A percentile compares a stretch with the other conserved stretches of the same genome.
Conservation (phyloP, 2,113 vertebrate genomes). For the Girardinichthys multiradiatus region DNA sequence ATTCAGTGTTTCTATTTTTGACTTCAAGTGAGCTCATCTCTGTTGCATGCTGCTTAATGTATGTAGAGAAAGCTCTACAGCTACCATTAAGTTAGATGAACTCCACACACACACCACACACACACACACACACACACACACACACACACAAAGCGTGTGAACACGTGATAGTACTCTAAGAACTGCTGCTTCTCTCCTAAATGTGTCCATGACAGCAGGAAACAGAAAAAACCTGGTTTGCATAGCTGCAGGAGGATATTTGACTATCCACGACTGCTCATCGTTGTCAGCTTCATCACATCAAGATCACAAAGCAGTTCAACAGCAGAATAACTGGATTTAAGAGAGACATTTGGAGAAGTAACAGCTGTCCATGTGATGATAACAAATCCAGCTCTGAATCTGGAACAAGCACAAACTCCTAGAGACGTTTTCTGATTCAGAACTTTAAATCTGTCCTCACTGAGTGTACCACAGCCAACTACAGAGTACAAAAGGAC, state of each 20-base stretch:
- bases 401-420: neutral
- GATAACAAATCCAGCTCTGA: neutral
- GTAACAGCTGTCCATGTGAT: neutral
- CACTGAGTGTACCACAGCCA: too few species aligned
- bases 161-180: slow-evolving; percentile 15
- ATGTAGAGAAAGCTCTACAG: too few species aligned
- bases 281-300: neutral
- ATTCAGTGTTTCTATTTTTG: too few species aligned
- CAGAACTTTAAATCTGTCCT: too few species aligned
- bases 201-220: slow-evolving; percentile 35
- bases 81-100: too few species aligned
- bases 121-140: too few species aligned
- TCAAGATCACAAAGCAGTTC: slow-evolving; percentile 13
- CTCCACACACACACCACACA: neutral
- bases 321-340: slow-evolving; percentile 2
- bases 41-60: too few species aligned
- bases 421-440: neutral
- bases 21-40: too few species aligned
- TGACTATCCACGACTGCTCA: slow-evolving; percentile 10
- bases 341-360: neutral
- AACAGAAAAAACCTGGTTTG: slow-evolving; percentile 53
- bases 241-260: slow-evolving; percentile 44
- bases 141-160: neutral
- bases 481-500: too few species aligned
- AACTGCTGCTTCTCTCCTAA: neutral